Percentiles rank a stretch among this genome's conserved stretches.
phyloP scores from a whole-genome alignment of 2,113 vertebrate genomes.

The Malaclemys terrapin region DNA sequence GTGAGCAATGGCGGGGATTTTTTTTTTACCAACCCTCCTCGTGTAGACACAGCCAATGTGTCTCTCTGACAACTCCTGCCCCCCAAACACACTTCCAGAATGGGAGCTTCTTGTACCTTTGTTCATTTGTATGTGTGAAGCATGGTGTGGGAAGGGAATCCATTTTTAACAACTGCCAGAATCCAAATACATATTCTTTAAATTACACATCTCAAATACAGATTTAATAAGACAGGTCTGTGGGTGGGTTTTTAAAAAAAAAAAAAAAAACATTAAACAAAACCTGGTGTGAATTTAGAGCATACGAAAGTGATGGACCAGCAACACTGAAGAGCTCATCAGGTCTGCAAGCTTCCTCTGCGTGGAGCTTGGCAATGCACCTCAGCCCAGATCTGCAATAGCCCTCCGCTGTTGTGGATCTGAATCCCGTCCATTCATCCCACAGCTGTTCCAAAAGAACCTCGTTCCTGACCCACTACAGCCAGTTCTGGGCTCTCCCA shows the following conservation, averaged over 20 bases:
- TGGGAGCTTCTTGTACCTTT: neutral
- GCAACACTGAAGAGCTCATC: neutral
- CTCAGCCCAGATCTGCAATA: neutral
- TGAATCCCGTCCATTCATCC: neutral
- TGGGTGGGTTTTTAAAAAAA: neutral
- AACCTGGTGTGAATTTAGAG: neutral
- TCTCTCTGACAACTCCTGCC: neutral
- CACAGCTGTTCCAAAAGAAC: rapidly evolving
- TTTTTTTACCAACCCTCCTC: neutral
- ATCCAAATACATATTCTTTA: neutral
- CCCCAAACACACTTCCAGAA: neutral
- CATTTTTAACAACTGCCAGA: neutral
- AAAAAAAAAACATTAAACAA: neutral
- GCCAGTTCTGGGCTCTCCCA: neutral
- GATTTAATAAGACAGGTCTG: neutral
- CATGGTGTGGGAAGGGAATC: neutral
- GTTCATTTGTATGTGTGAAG: rapidly evolving
- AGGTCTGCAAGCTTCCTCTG: neutral
- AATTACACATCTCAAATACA: neutral
- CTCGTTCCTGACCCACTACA: neutral
- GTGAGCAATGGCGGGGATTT: rapidly evolving
- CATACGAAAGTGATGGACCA: neutral
- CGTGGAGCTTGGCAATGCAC: neutral
- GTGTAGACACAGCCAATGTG: neutral
- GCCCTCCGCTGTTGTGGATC: neutral